These are phyloP conservation scores for Rapana venosa DNA, from an alignment of 2,888 invertebrate species.

Conservation along the genomic window DNA sequence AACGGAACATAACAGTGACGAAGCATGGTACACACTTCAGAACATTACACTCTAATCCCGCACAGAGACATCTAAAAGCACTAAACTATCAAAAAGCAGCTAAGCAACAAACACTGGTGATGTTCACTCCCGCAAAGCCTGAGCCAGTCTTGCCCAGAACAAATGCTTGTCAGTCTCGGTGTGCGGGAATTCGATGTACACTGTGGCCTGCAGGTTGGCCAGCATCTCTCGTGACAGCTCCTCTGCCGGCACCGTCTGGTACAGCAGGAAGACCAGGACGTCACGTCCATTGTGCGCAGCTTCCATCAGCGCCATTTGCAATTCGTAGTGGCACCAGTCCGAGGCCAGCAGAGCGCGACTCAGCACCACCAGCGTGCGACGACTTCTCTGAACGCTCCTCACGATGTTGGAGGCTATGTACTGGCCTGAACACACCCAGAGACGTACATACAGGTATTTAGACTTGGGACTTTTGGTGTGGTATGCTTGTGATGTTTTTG, in stretches of 20 bases:
- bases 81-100: background rate
- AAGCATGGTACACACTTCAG: too few relatives aligned
- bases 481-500: background rate
- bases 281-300: conserved; percentile 42
- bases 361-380: conserved; percentile 49
- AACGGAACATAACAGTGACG: too few relatives aligned
- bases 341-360: conserved; percentile 41
- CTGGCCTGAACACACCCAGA: conserved; percentile 27
- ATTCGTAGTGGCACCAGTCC: conserved; percentile 51
- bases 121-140: conserved; percentile 39
- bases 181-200: conserved; percentile 45
- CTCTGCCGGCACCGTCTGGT: conserved; percentile 43
- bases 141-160: conserved; percentile 48
- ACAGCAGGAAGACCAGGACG: conserved; percentile 48
- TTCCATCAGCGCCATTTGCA: conserved; percentile 50
- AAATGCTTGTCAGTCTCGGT: conserved; percentile 9
- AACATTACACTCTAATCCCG: too few relatives aligned
- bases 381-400: conserved; percentile 41
- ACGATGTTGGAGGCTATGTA: conserved; percentile 50
- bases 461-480: background rate
- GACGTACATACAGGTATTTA: background rate
- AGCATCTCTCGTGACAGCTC: conserved; percentile 38
- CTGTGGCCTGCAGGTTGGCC: conserved; percentile 42
- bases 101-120: background rate
- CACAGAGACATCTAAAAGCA: too few relatives aligned